Base-by-base conservation (phyloP, 1,140 invertebrate genomes). In the Vanessa tameamea region DNA sequence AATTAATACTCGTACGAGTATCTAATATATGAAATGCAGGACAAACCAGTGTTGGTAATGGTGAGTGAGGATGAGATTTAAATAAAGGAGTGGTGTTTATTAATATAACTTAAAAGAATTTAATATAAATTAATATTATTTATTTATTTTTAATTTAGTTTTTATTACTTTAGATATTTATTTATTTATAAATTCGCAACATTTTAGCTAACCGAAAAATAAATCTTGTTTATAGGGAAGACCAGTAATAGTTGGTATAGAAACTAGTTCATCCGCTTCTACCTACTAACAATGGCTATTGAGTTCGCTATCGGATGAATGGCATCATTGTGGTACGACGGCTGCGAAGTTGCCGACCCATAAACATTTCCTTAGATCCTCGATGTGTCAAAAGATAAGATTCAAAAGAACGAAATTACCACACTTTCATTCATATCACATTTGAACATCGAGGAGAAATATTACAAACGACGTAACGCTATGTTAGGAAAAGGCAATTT, bases 231-330 rank as follows among this genome's bases (percentile, higher is more conserved):
- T 15, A 61, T 37, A 37, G 13, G 16, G 31, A 59, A 59, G 31
- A 26, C 12, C 26, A 16, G 23, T 61, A 61, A 61, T 61, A 61
- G 57, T 61, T 61, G 12, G 31, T 61, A 37, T 61, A 37, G 57
- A 71, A 77, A 70, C 71, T 73, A 73, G 75, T 73, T 77, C 71
- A 77, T 73, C 75, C 75, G 67, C 57, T 68, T 59, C 69, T 37
- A 47, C 20, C 53, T 57, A 8, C 6, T 23, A 71, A 73, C 72
- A 77, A 71, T 67, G 48, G 64, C 68, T 70, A 77, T 77, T 74
- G 76, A 77, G 64, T 55, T 15, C 16, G 26, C 47, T 67, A 77
- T 77, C 68, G 63, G 63, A 71, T 77, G 72, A 77, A 77, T 77
- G 57, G 72, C 37, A 61, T 67, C 69, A 77, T 73, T 72, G 75